These are phyloP conservation scores for Ceratoteleas bidentatus DNA, from an alignment of 1,140 invertebrate species.

Conservation along the genomic window DNA sequence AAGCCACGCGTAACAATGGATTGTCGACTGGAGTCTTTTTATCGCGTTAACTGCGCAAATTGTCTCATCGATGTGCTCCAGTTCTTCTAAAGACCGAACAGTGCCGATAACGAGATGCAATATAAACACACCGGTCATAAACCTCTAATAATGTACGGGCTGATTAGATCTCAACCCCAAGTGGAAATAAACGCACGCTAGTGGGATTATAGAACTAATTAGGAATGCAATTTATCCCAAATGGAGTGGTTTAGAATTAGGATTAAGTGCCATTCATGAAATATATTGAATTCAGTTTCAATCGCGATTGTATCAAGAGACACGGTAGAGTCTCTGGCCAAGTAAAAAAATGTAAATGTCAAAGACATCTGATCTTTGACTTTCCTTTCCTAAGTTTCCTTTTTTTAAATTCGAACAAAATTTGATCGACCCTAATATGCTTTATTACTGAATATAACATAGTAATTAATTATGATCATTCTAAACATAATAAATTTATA, in stretches of 20 bases:
- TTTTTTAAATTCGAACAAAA: no score
- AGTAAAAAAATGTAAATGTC: no score
- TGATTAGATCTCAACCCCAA: constrained; percentile 20
- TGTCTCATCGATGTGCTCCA: constrained; percentile 33
- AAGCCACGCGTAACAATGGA: constrained; percentile 13
- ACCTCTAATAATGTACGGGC: constrained; percentile 16
- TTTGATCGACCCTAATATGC: no score
- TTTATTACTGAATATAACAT: no score
- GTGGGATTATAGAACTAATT: constrained; percentile 30
- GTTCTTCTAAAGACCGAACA: constrained; percentile 21
- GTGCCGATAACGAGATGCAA: constrained; percentile 28
- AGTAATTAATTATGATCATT: no score
- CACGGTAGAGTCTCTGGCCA: no score
- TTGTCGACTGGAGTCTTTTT: constrained; percentile 31
- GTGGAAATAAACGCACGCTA: constrained; percentile 14
- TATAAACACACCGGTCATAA: constrained; percentile 22
- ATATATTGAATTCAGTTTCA: no score
- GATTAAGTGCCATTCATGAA: no score
- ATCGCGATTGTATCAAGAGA: no score
- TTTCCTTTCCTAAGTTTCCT: no score
- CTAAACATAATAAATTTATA: no score
- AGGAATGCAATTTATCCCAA: constrained; percentile 4
- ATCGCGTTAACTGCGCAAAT: constrained; percentile 5
- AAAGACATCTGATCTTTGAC: no score
- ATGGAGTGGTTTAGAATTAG: neutral